Conservation (phyloP, 2,113 vertebrate species). For the Capreolus pygargus region DNA sequence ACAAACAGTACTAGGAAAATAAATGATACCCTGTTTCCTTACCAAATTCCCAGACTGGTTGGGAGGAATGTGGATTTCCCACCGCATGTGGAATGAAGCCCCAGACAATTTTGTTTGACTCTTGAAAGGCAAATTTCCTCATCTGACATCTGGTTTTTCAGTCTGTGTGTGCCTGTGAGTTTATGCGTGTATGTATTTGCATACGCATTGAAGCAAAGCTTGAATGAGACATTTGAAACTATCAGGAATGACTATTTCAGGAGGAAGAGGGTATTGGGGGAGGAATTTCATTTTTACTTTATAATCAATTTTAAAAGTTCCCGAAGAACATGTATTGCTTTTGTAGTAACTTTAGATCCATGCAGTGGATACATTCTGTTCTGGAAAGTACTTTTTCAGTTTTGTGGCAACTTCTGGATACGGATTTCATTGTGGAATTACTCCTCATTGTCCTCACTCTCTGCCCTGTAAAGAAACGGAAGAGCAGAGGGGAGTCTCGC, state of each 20-base stretch:
- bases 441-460: background rate
- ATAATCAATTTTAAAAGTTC: background rate
- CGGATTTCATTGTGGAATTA: background rate
- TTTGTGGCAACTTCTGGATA: background rate
- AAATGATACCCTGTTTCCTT: fast-evolving
- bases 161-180: background rate
- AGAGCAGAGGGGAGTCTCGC: background rate
- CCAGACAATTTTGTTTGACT: conserved; percentile 1
- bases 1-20: background rate
- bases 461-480: background rate
- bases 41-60: background rate
- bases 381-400: background rate
- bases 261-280: fast-evolving
- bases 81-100: background rate
- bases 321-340: background rate
- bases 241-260: background rate
- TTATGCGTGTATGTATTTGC: background rate
- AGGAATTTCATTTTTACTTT: background rate
- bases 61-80: background rate
- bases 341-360: background rate
- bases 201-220: background rate
- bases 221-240: background rate
- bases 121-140: conserved; percentile 30
- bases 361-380: background rate
- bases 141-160: conserved; percentile 17